Evolutionary conservation across 2,797 vertebrate genomes (phyloP), one percentile per base, ranked within the genome.

Genomic region (Brachyrhaphis roseni): DNA sequence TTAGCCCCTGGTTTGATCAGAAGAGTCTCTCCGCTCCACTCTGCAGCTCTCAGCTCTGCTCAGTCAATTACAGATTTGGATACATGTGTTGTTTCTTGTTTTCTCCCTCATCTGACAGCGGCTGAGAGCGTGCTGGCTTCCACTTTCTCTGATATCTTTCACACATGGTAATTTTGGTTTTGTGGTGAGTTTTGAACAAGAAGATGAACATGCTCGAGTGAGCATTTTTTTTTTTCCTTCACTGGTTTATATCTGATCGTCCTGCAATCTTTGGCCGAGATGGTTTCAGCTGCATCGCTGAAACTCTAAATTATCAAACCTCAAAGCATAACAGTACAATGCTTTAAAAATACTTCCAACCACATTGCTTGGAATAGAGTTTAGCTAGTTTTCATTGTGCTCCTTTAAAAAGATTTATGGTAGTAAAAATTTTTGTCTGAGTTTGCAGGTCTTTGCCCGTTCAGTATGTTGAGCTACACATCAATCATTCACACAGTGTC

Each of bases 1-100:
- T 94, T 95, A 95, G 92, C 89, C 20, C 81, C 81, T 41, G 39
- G 83, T 93, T 92, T 90, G 91, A 93, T 89, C 91, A 92, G 85
- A 84, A 77, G 62, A 91, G 86, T 87, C 84, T 83, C 82, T 79
- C 41, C 51, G 53, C 81, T 89, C 77, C 64, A 26, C 80, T 88
- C 81, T 84, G 77, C 86, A 80, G 79, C 75, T 15, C 78, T 84
- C 68, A 11, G 74, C 77, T 88, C 76, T 31, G 74, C 82, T 87
- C 73, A 76, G 72, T 84, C 87, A 88, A 81, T 90, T 87, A 87
- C 81, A 83, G 76, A 85, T 89, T 83, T 80, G 76, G 77, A 46
- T 80, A 59, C 78, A 80, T 88, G 85, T 88, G 87, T 83, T 82
- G 75, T 82, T 84, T 84, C 73, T 73, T 80, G 39, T 80, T 72